Evolutionary conservation across 2,888 invertebrate genomes (phyloP), one percentile per base, ranked within the genome.

Genomic region (Drosophila subsilvestris): DNA sequence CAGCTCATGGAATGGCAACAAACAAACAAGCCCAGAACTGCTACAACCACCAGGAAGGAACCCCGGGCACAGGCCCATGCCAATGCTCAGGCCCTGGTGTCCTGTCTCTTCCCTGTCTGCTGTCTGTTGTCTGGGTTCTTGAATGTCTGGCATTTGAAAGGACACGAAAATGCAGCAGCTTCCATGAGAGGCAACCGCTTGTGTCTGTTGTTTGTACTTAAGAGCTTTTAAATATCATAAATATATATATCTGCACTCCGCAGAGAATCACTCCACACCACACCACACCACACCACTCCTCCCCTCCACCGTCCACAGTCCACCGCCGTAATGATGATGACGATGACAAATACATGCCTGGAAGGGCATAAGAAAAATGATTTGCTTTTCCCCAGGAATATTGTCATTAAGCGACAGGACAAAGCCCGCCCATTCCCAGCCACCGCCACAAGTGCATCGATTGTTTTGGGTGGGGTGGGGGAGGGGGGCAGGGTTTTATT

Each of bases 191-290:
- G 54, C 69, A 58, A 67, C 50, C 83, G 78, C 84, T 79, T 89
- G 83, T 89, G 83, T 87, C 83, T 89, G 88, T 89, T 83, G 83
- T 83, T 83, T 83, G 89, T 89, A 85, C 88, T 88, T 89, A 89
- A 88, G 87, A 88, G 88, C 90, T 86, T 90, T 87, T 87, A 85
- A 89, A 89, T 87, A 88, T 89, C 87, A 89, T 89, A 85, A 89
- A 85, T 89, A 85, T 88, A 85, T 88, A 89, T 88, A 84, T 83
- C 76, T 87, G 79, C 37, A 37, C 37, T 77, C 77, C 66, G 63
- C 59, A 59, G 73, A 79, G 75, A 49, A 58, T 9, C 37, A 7
- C 37, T 48, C 25, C 48, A 49, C 10, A 0, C n/a, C 18, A 10
- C 25, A 9, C 29, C 20, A 20, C 32, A n/a, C n/a, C n/a, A n/a